Evolutionary conservation across 1,140 invertebrate species (phyloP).

Genomic region (Drosophila ambigua): DNA sequence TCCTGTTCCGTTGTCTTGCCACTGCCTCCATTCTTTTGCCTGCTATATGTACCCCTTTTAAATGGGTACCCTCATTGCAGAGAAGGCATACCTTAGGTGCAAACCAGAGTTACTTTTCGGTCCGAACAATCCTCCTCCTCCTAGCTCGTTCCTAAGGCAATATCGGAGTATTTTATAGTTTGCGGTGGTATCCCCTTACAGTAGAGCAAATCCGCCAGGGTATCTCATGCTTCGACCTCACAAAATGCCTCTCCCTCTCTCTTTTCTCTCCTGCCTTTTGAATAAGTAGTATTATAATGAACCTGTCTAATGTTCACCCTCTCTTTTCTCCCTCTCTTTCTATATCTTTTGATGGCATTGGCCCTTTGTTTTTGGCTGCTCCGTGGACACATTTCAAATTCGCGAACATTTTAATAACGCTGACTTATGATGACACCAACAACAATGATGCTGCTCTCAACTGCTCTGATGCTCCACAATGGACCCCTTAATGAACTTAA

Average conservation of each 20-base stretch:
- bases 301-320: slow-evolving; percentile 53
- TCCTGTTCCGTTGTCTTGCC: slow-evolving; percentile 46
- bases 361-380: slow-evolving; percentile 14
- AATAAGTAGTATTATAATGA: slow-evolving; percentile 24
- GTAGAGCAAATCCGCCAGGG: too few species aligned
- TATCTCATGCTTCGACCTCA: slow-evolving; percentile 3
- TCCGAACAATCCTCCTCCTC: too few species aligned
- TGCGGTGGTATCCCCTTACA: too few species aligned
- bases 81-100: too few species aligned
- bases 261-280: slow-evolving; percentile 2
- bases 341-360: slow-evolving; percentile 59
- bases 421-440: slow-evolving; percentile 59
- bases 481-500: slow-evolving; percentile 69
- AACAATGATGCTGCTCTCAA: slow-evolving; percentile 11
- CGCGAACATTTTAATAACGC: slow-evolving; percentile 72
- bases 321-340: slow-evolving; percentile 11
- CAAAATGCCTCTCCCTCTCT: not conserved
- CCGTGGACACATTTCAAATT: slow-evolving; percentile 70
- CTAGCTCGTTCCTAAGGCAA: too few species aligned
- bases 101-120: too few species aligned
- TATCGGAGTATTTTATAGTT: too few species aligned
- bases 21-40: slow-evolving; percentile 2
- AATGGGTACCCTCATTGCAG: too few species aligned
- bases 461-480: slow-evolving; percentile 48
- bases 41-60: not conserved